Evolutionary conservation across 2,888 invertebrate species (phyloP).

Genomic region (Mesorhabditis spiculigera): DNA sequence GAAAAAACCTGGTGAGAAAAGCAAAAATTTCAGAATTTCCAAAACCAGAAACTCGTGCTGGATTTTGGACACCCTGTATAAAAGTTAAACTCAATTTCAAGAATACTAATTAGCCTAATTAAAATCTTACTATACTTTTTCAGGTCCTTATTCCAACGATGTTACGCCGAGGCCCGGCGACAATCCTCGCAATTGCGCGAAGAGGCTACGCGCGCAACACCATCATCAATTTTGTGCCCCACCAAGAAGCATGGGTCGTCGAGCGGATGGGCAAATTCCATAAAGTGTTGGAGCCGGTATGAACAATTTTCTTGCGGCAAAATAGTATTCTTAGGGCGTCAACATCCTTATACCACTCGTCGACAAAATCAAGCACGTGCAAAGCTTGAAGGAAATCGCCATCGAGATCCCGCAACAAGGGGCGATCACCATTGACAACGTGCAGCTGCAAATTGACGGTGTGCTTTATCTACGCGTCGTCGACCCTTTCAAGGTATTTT

Average conservation of each 20-base stretch:
- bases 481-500: conserved; percentile 75
- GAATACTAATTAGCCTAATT: no score
- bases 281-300: conserved; percentile 79
- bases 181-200: conserved; percentile 10
- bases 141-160: conserved; percentile 7
- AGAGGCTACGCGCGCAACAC: conserved; percentile 75
- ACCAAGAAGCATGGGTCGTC: conserved; percentile 97
- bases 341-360: conserved; percentile 85
- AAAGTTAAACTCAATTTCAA: no score
- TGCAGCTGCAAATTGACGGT: conserved; percentile 91
- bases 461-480: conserved; percentile 88
- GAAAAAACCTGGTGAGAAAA: no score
- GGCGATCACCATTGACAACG: conserved; percentile 96
- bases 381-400: conserved; percentile 96
- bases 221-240: conserved; percentile 92
- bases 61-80: no score
- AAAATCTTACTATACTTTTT: neutral
- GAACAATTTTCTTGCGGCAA: conserved; percentile 21
- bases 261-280: conserved; percentile 97
- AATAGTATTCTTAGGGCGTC: conserved; percentile 71
- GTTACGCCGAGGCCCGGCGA: neutral
- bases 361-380: conserved; percentile 92
- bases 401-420: conserved; percentile 92
- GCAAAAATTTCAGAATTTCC: no score
- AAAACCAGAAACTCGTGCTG: no score